These are phyloP conservation scores for Cebidichthys violaceus DNA, from an alignment of 2,113 vertebrate species.

Conservation along the genomic window DNA sequence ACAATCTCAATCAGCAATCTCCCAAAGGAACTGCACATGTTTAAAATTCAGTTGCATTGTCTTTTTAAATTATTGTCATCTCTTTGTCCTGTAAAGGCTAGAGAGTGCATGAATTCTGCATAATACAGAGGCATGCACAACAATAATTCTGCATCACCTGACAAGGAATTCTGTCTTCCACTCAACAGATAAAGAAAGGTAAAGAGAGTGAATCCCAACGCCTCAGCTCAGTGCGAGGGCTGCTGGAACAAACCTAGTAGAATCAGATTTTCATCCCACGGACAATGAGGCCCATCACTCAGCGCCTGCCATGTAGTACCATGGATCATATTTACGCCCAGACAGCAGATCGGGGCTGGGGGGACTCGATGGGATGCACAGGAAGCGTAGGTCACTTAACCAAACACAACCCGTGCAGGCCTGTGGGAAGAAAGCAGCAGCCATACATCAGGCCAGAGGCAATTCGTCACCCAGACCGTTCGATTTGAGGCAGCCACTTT, in stretches of 20 bases:
- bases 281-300: constrained; percentile 71
- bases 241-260: constrained; percentile 38
- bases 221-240: neutral
- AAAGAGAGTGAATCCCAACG: constrained; percentile 5
- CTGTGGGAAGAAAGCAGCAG: constrained; percentile 60
- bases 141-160: neutral
- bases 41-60: neutral
- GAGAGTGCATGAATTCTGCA: neutral
- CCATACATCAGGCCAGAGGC: constrained; percentile 67
- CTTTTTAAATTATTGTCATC: neutral
- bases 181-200: neutral
- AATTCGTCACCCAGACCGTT: constrained; percentile 75
- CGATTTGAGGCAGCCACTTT: constrained; percentile 66
- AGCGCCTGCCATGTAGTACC: constrained; percentile 33
- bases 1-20: neutral
- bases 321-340: constrained; percentile 78
- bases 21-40: neutral
- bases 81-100: neutral
- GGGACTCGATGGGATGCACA: constrained; percentile 53
- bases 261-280: constrained; percentile 59
- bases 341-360: constrained; percentile 62
- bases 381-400: constrained; percentile 75
- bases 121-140: neutral
- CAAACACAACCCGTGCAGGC: constrained; percentile 61
- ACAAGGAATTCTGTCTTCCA: neutral